phyloP scores from a whole-genome alignment of 35 echinoderm and acorn worm genomes.

The Amphiura filiformis region DNA sequence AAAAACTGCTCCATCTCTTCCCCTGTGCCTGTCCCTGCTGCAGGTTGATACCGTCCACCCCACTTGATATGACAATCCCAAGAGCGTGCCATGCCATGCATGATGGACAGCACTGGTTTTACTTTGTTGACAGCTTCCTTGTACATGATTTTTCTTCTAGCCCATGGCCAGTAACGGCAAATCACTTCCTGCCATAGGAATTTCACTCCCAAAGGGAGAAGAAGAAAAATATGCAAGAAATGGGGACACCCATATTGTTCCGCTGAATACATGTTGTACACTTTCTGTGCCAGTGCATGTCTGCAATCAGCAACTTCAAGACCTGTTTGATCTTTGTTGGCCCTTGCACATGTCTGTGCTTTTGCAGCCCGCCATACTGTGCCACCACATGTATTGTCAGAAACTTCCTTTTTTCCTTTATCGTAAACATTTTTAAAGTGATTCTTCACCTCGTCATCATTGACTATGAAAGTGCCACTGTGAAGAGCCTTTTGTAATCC shows the following conservation, averaged over 20 bases:
- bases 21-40: background rate
- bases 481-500: too few relatives aligned
- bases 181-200: conserved; percentile 1
- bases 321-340: background rate
- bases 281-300: background rate
- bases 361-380: background rate
- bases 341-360: background rate
- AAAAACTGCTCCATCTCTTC: conserved; percentile 39
- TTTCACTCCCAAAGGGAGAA: background rate
- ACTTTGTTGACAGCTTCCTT: background rate
- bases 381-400: background rate
- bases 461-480: too few relatives aligned
- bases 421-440: too few relatives aligned
- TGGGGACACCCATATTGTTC: background rate
- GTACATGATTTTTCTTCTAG: background rate
- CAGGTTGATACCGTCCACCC: conserved; percentile 12
- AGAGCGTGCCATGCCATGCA: background rate
- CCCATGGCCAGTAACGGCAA: background rate
- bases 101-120: background rate
- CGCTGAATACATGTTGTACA: background rate
- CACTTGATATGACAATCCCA: background rate
- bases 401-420: too few relatives aligned
- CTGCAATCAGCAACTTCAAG: background rate
- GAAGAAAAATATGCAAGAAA: background rate
- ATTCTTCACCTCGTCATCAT: too few relatives aligned